Evolutionary conservation across 1,140 invertebrate species (phyloP), one percentile per base, ranked within the genome.

Genomic region (Brachionus manjavacas): DNA sequence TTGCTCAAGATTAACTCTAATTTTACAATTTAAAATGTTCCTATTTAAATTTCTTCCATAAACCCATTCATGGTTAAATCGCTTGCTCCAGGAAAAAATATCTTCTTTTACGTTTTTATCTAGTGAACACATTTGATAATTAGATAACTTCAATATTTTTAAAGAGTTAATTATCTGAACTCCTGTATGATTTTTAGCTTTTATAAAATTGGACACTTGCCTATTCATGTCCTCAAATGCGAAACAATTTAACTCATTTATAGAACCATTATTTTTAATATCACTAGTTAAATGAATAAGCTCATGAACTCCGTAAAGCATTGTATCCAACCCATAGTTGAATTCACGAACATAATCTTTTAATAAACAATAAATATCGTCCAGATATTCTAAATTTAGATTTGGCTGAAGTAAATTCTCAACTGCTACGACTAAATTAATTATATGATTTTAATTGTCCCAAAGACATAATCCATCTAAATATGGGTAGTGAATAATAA

Each of bases 361-460:
- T 35, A 72, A 72, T 72, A 72, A 72, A 16, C 28, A 72, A 72
- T 72, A 41, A 35, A 72, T 72, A 39, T 72, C 35, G 25, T 72
- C 68, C 35, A 41, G 12, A 35, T 35, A 39, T n/a, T 4, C n/a
- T 31, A 28, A 1, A 35, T 68, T 8, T 35, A 68, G 28, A 68
- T 68, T 68, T 28, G 8, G 20, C 3, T 25, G 23, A 28, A 68
- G 64, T 28, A 68, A 35, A 68, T 68, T 28, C 64, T 68, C 64
- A 25, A 31, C 14, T 68, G 23, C 64, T 4, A 68, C 64, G 23
- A 68, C 64, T 28, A 68, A 68, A 68, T 68, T 68, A 28, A 68
- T 68, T 14, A 68, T 4, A 68, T 68, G 64, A 35, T 35, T 28
- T n/a, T 25, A 68, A 35, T 68, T 68, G 64, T 68, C 28, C 23